These are phyloP conservation scores for Takifugu ocellatus DNA, from an alignment of 2,797 vertebrate genomes.

Conservation along the genomic window DNA sequence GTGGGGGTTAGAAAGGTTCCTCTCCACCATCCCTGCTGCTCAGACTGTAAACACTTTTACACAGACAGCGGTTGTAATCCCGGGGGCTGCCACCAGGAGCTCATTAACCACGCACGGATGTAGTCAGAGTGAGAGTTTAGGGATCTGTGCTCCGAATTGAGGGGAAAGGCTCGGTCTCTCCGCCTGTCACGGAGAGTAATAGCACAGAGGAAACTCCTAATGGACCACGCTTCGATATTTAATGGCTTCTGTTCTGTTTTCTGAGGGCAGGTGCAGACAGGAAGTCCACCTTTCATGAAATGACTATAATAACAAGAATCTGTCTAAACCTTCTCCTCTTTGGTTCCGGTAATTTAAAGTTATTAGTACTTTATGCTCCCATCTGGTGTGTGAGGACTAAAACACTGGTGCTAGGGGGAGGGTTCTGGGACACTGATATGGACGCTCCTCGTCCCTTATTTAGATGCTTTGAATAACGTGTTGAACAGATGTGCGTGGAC, in stretches of 20 bases:
- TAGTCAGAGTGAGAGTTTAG: slow-evolving; percentile 44
- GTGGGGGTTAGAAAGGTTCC: too few species aligned
- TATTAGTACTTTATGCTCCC: too few species aligned
- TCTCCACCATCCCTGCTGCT: slow-evolving; percentile 15
- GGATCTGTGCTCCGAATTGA: slow-evolving; percentile 33
- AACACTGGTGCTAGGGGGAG: too few species aligned
- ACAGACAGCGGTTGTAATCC: slow-evolving; percentile 27
- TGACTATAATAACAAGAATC: too few species aligned
- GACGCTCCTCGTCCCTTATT: too few species aligned
- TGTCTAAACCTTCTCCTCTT: too few species aligned
- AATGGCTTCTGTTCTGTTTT: slow-evolving; percentile 53
- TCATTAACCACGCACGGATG: slow-evolving; percentile 48
- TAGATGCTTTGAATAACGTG: too few species aligned
- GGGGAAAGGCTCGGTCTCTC: slow-evolving; percentile 45
- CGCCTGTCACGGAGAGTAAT: slow-evolving; percentile 61
- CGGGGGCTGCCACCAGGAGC: slow-evolving; percentile 22
- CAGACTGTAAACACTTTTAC: slow-evolving; percentile 23
- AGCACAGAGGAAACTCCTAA: slow-evolving; percentile 67
- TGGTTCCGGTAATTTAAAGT: too few species aligned
- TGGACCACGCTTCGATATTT: slow-evolving; percentile 72
- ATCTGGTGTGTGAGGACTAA: too few species aligned
- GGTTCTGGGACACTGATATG: too few species aligned
- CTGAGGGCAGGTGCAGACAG: slow-evolving; percentile 49
- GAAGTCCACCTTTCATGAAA: not conserved
- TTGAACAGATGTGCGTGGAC: too few species aligned